These are phyloP conservation scores for Anniella stebbinsi DNA, from an alignment of 2,797 vertebrate genomes.

Conservation along the genomic window DNA sequence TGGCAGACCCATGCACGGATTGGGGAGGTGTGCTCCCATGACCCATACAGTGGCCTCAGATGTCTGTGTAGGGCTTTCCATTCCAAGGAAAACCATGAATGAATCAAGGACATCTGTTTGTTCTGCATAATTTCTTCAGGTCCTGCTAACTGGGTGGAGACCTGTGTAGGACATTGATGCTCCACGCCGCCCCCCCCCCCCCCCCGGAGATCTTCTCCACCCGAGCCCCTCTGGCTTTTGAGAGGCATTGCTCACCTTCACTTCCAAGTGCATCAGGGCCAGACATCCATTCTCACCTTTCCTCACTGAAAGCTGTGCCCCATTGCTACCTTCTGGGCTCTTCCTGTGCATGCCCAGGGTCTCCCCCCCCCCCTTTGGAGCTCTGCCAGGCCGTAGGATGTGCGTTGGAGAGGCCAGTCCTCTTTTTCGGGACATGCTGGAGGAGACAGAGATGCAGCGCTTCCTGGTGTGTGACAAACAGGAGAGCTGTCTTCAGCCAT, in stretches of 20 bases:
- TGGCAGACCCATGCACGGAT: too few species aligned
- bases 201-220: not conserved
- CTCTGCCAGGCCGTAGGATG: not conserved
- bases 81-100: not conserved
- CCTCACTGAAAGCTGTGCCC: not conserved
- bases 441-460: not conserved
- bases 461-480: not conserved
- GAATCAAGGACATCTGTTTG: not conserved
- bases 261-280: not conserved
- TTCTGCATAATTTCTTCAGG: not conserved
- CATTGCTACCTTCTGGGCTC: not conserved
- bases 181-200: too few species aligned
- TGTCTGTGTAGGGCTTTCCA: not conserved
- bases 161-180: not conserved
- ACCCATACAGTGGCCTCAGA: not conserved
- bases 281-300: not conserved
- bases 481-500: fast-evolving
- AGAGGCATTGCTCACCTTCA: not conserved
- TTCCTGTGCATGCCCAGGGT: not conserved
- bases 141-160: not conserved
- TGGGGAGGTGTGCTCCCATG: not conserved
- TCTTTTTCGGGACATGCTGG: not conserved
- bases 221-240: not conserved
- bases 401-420: not conserved
- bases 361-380: not conserved